Conservation (phyloP, 2,888 invertebrate genomes). For the Aphodius sticticus region DNA sequence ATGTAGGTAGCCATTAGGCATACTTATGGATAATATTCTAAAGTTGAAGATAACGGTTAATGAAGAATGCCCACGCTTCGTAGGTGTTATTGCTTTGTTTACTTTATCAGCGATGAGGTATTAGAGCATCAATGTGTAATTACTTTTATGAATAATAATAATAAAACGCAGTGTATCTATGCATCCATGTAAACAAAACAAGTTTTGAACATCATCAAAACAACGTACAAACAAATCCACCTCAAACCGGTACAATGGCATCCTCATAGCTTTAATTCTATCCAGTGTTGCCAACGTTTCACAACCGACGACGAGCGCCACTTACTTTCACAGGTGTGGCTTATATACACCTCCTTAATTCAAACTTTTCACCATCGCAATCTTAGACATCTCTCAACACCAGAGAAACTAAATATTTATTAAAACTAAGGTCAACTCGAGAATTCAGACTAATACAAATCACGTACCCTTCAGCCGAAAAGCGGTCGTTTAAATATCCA, state of each 20-base stretch:
- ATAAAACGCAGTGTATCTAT: background rate
- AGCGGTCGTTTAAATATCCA: background rate
- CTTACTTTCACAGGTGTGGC: constrained; percentile 51
- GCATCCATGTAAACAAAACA: too few species aligned
- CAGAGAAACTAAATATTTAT: constrained; percentile 20
- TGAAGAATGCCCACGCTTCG: background rate
- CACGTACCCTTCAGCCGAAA: background rate
- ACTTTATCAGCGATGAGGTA: background rate
- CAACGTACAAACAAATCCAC: background rate
- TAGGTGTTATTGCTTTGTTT: background rate
- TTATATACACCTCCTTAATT: constrained; percentile 7
- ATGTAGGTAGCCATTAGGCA: background rate
- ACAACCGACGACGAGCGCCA: constrained; percentile 6
- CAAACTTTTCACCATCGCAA: constrained; percentile 15
- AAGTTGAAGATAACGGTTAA: background rate
- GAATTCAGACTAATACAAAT: background rate
- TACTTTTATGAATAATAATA: background rate
- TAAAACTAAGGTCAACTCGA: background rate
- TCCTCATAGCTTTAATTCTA: constrained; percentile 22
- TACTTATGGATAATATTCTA: background rate
- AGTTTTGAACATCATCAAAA: background rate
- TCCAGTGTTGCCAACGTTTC: constrained; percentile 44
- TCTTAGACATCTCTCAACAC: background rate
- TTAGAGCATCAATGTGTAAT: background rate
- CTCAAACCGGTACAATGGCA: background rate